Conservation (phyloP, 1,140 invertebrate genomes). For the Chelonus insularis region DNA sequence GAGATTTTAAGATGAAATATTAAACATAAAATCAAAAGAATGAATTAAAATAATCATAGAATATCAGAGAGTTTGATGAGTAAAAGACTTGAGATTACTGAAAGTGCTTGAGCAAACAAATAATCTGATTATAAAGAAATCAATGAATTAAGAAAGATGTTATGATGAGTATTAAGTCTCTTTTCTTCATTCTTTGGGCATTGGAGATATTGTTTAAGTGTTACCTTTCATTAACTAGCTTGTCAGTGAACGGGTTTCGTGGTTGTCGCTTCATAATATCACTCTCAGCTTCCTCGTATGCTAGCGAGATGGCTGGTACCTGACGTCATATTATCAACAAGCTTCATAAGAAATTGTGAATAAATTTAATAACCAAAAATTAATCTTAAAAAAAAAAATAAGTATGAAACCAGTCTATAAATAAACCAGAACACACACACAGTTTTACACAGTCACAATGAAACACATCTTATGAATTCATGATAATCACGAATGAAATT, state of each 20-base stretch:
- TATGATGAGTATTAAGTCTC: background rate
- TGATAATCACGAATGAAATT: too few relatives aligned
- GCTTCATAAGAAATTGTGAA: conserved; percentile 49
- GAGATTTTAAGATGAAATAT: too few relatives aligned
- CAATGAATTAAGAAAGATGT: too few relatives aligned
- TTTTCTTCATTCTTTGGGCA: conserved; percentile 24
- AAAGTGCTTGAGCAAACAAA: too few relatives aligned
- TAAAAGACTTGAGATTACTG: too few relatives aligned
- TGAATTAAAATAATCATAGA: too few relatives aligned
- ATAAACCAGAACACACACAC: background rate
- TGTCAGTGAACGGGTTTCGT: conserved; percentile 90
- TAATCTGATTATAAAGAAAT: too few relatives aligned
- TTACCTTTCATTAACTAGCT: conserved; percentile 94
- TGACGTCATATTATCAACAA: conserved; percentile 64
- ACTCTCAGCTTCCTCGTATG: conserved; percentile 93
- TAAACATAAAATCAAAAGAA: too few relatives aligned
- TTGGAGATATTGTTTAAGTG: conserved; percentile 49
- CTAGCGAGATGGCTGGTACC: conserved; percentile 95
- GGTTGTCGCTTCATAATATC: conserved; percentile 97
- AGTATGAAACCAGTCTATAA: conserved; percentile 5
- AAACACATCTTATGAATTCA: too few relatives aligned
- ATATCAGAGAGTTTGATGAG: too few relatives aligned
- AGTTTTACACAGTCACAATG: background rate
- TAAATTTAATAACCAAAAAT: conserved; percentile 16
- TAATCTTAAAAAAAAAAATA: conserved; percentile 16